Evolutionary conservation across 2,113 vertebrate species (phyloP).

Genomic region (Perognathus longimembris): DNA sequence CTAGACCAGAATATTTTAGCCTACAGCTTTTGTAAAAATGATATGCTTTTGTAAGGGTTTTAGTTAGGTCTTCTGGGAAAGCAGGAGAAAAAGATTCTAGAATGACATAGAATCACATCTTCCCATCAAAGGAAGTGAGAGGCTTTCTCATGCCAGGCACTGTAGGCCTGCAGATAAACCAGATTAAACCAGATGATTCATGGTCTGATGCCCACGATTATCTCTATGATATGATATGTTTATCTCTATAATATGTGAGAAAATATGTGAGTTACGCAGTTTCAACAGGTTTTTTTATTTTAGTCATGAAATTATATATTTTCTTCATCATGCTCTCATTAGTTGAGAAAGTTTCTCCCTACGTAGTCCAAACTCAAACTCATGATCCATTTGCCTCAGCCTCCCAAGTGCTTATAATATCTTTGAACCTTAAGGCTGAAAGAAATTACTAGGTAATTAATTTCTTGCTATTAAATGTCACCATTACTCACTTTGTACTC

Average conservation of each 20-base stretch:
- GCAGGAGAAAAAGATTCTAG: not conserved
- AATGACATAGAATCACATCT: not conserved
- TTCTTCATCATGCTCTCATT: not conserved
- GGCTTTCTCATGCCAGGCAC: not conserved
- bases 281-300: not conserved
- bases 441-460: not conserved
- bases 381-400: not conserved
- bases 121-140: not conserved
- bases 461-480: not conserved
- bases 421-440: not conserved
- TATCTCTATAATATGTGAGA: not conserved
- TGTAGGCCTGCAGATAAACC: not conserved
- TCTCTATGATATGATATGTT: too few species aligned
- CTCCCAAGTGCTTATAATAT: not conserved
- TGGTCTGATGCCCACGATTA: not conserved
- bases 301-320: not conserved
- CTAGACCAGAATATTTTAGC: not conserved
- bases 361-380: not conserved
- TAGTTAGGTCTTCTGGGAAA: not conserved
- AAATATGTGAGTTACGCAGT: not conserved
- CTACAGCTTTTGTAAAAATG: not conserved
- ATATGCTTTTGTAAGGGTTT: not conserved
- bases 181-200: not conserved
- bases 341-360: too few species aligned
- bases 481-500: not conserved